These are phyloP conservation scores for Sminthurinus aureus DNA, from an alignment of 2,888 invertebrate genomes.

Conservation along the genomic window DNA sequence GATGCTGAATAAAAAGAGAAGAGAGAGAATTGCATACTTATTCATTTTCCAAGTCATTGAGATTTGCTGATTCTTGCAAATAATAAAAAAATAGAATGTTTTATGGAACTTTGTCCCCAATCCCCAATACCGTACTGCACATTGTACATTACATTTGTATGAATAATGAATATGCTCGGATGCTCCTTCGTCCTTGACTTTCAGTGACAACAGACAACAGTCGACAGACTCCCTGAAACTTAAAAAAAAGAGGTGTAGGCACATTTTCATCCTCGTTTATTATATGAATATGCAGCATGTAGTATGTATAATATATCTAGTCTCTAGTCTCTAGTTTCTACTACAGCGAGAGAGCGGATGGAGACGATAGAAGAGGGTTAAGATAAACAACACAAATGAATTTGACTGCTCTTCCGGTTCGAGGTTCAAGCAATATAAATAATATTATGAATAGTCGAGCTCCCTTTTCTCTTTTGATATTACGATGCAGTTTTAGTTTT, in stretches of 20 bases:
- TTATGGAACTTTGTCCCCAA: neutral
- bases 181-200: neutral
- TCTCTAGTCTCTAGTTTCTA: no score
- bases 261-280: no score
- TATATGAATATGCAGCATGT: no score
- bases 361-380: neutral
- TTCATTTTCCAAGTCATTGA: constrained; percentile 38
- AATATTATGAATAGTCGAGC: neutral
- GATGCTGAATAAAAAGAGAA: neutral
- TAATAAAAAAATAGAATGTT: neutral
- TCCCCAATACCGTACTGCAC: no score
- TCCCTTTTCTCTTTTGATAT: neutral
- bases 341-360: neutral
- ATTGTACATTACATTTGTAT: no score
- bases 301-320: neutral
- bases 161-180: neutral
- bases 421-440: neutral
- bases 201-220: no score
- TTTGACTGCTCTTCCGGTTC: neutral
- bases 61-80: constrained; percentile 32
- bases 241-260: no score
- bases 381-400: constrained; percentile 18
- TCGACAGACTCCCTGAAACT: no score
- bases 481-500: neutral
- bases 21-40: constrained; percentile 16